Base-by-base conservation (phyloP, 2,113 vertebrate genomes). In the Saimiri boliviensis region DNA sequence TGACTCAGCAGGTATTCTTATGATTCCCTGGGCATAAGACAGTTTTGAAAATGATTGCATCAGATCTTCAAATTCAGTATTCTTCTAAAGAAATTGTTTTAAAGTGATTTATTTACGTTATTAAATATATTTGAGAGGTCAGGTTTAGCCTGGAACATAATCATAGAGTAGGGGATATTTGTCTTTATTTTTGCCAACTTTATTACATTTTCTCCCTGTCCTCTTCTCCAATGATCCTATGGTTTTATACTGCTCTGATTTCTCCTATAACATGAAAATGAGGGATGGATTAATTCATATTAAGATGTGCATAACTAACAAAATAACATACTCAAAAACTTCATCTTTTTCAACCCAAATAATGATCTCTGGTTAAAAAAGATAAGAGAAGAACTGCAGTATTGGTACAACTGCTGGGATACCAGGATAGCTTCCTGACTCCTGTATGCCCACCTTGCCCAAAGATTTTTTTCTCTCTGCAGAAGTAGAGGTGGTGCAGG, bases 21-120 rank as follows among this genome's bases (percentile, higher is more conserved):
- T 70, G 70, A 94, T 93, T 95, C 91, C 93, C n/a, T 19, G n/a
- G 37, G 76, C 49, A 95, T 52, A 40, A 96, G 60, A 9, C 3
- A 66, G 68, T 92, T 97, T 95, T 97, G 73, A 37, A 97, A 97
- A 96, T 92, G 47, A 97, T 68, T 95, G 84, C 97, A 93, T 95
- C 83, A 91, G 82, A 77, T 82, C 93, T 97, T 83, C 74, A 87
- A 52, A 85, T 82, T 77, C 76, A 97, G 91, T 84, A 54, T 58
- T 89, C 20, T 91, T 93, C 86, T 92, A 37, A 87, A 37, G 80
- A 90, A 42, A 86, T 63, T 92, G 82, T 93, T 96, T 97, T 93
- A 88, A 91, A 97, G 30, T 56, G 71, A 89, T 96, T 96, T 97
- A 89, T 93, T 91, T 94, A 49, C 95, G 37, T 37, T 63, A 94